These are phyloP conservation scores for Tenthredo distinguenda DNA, from an alignment of 2,888 invertebrate genomes.

Conservation along the genomic window DNA sequence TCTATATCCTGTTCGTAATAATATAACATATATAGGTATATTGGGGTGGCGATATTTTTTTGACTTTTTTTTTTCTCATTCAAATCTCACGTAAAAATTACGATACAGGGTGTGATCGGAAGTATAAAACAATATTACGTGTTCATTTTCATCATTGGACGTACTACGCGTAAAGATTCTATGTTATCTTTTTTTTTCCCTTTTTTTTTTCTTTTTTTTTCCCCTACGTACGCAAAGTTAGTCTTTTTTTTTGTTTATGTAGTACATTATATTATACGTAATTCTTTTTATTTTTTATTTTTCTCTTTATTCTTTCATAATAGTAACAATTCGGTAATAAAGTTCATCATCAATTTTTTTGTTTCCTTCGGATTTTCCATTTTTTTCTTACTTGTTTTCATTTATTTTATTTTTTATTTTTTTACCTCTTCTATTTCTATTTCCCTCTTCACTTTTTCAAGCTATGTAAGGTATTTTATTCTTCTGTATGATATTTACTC, in stretches of 20 bases:
- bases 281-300: too few relatives aligned
- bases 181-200: not conserved
- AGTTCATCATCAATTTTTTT: not conserved
- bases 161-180: not conserved
- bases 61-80: too few relatives aligned
- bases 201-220: not conserved
- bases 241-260: not conserved
- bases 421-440: not conserved
- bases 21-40: not conserved
- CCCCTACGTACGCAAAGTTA: not conserved
- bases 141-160: not conserved
- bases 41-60: too few relatives aligned
- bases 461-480: not conserved
- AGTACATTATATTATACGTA: not conserved
- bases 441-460: not conserved
- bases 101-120: not conserved
- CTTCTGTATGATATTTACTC: slow-evolving; percentile 3
- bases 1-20: not conserved
- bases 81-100: too few relatives aligned
- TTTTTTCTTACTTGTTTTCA: not conserved
- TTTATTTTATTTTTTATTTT: not conserved
- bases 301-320: not conserved
- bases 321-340: not conserved
- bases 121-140: slow-evolving; percentile 14
- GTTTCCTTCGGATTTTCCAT: not conserved